Conservation (phyloP, 1,140 invertebrate species). For the Tenebrio molitor region DNA sequence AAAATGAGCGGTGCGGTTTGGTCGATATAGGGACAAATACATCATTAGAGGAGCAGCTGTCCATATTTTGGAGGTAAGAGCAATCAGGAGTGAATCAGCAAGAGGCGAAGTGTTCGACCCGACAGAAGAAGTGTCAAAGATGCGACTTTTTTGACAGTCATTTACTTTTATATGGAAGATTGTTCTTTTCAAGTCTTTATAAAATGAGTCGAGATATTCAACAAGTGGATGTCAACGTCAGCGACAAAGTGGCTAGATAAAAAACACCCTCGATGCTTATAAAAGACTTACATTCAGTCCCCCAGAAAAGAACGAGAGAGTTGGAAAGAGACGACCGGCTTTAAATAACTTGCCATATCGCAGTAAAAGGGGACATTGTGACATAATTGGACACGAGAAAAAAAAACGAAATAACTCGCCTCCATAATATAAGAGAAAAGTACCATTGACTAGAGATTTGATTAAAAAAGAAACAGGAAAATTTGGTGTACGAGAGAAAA, state of each 20-base stretch:
- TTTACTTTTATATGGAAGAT: conserved; percentile 57
- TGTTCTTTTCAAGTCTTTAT: conserved; percentile 58
- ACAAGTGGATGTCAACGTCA: conserved; percentile 65
- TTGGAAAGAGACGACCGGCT: conserved; percentile 43
- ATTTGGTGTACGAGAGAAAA: conserved; percentile 10
- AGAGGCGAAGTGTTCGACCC: conserved; percentile 26
- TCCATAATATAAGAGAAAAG: conserved; percentile 25
- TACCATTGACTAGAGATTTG: conserved; percentile 28
- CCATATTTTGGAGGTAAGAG: conserved; percentile 25
- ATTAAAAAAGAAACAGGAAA: conserved; percentile 40
- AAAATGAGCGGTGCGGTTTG: conserved; percentile 42
- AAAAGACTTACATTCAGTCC: conserved; percentile 62
- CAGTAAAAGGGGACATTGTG: conserved; percentile 47
- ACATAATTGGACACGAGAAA: conserved; percentile 47
- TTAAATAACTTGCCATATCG: conserved; percentile 38
- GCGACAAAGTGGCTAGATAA: conserved; percentile 66
- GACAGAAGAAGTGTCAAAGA: conserved; percentile 41
- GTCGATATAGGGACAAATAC: conserved; percentile 41
- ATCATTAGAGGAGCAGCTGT: conserved; percentile 43
- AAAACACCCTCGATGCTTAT: conserved; percentile 64
- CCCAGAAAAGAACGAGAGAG: conserved; percentile 53
- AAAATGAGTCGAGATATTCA: conserved; percentile 58
- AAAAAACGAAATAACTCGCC: conserved; percentile 36
- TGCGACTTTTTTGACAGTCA: conserved; percentile 57
- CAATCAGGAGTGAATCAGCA: conserved; percentile 44